These are phyloP conservation scores for Dasypolia templi DNA, from an alignment of 2,888 invertebrate species.

Conservation along the genomic window DNA sequence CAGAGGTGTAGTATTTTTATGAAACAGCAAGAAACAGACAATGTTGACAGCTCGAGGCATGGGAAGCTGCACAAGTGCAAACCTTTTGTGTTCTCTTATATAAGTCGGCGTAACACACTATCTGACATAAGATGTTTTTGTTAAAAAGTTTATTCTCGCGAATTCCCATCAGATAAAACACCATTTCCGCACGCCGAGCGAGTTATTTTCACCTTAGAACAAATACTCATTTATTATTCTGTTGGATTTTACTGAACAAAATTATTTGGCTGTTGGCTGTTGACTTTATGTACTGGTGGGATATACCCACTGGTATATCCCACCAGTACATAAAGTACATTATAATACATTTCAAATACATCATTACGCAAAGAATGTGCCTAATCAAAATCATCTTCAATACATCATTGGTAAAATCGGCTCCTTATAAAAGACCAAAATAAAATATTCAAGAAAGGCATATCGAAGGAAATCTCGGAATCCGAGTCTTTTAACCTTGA, in stretches of 20 bases:
- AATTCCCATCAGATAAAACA: conserved; percentile 58
- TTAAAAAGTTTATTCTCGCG: conserved; percentile 54
- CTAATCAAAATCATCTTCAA: conserved; percentile 33
- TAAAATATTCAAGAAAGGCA: conserved; percentile 27
- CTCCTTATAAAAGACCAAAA: conserved; percentile 8
- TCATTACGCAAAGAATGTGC: conserved; percentile 24
- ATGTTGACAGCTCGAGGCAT: conserved; percentile 78
- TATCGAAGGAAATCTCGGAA: conserved; percentile 34
- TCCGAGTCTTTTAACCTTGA: conserved; percentile 33
- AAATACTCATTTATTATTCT: conserved; percentile 20
- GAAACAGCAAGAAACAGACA: conserved; percentile 77
- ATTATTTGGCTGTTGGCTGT: background rate
- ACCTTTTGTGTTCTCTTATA: conserved; percentile 80
- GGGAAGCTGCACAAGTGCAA: conserved; percentile 84
- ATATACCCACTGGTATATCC: too few relatives aligned
- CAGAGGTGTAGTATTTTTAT: conserved; percentile 58
- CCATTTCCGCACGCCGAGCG: conserved; percentile 54
- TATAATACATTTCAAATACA: background rate
- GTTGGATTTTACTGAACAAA: background rate
- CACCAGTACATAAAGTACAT: background rate
- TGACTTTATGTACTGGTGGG: too few relatives aligned
- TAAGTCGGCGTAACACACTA: conserved; percentile 77
- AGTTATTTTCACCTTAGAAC: conserved; percentile 54
- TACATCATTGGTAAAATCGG: conserved; percentile 16
- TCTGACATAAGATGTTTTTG: conserved; percentile 71